Base-by-base conservation (phyloP, 2,888 invertebrate species). In the Clanis bilineata region DNA sequence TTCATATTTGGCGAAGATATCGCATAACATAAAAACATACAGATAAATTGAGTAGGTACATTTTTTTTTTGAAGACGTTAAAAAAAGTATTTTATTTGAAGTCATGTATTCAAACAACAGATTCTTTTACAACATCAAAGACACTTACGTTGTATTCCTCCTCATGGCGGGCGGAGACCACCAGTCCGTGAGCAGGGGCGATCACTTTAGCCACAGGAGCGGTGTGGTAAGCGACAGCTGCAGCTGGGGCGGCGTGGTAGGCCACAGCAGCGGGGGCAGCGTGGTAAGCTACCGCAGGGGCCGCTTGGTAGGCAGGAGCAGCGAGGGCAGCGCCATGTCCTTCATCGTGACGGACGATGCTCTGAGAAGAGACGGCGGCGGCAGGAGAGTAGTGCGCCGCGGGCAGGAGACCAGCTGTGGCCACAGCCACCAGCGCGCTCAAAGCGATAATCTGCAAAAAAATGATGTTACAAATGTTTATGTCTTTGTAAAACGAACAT, bases 351-450 rank as follows among this genome's bases (percentile, higher is more conserved):
- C 77, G 89, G 62, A 86, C 82, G 56, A 90, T 87, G 73, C 85
- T 86, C 69, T 93, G 93, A 18, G 90, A 85, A 18, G 86, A 87
- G 23, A 90, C 86, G 1, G 87, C 88, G 1, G 73, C 82, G 7
- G 86, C 83, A 0, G 81, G 69, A 25, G 88, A 82, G 68, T 88
- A 86, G 72, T 91, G 90, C 39, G 80, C 75, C 12, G 93, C 73
- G 0, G 84, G 74, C 63, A 88, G 63, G 32, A 88, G 78, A 55
- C 86, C 87, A 12, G 88, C 87, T 45, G 79, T 64, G 28, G 90
- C 80, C 38, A 92, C 81, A 39, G 86, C 86, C 72, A 90, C 65
- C 62, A 89, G 67, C 60, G 88, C 83, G 73, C 85, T 76, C 66
- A 90, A 54, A 51, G 79, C 71, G 12, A 87, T 54, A 57, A 88